phyloP scores from a whole-genome alignment of 2,113 vertebrate genomes.

The Dipodomys merriami region DNA sequence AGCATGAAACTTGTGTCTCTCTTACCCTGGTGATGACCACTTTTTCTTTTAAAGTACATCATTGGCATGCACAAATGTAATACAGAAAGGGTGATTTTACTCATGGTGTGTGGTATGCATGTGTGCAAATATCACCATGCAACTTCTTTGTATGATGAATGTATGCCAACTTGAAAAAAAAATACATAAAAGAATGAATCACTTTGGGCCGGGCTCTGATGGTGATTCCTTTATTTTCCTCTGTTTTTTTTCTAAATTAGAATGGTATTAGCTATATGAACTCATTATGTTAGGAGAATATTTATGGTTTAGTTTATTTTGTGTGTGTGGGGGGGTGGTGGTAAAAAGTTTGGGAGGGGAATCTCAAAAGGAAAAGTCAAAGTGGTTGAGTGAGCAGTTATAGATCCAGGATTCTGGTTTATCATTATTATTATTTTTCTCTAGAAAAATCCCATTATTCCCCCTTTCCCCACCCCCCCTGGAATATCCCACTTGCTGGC shows the following conservation, averaged over 20 bases:
- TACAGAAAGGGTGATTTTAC: too few species aligned
- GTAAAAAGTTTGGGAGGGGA: neutral
- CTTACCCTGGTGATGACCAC: neutral
- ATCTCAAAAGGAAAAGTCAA: neutral
- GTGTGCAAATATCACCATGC: too few species aligned
- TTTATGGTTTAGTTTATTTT: neutral
- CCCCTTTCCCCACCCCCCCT: too few species aligned
- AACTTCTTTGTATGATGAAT: too few species aligned
- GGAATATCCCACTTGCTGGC: neutral
- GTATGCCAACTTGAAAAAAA: too few species aligned
- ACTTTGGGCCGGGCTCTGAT: slow-evolving; percentile 11
- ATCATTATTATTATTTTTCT: too few species aligned
- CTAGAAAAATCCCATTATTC: neutral
- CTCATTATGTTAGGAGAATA: neutral
- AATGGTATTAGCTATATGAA: neutral
- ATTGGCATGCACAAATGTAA: too few species aligned
- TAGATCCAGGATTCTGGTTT: neutral
- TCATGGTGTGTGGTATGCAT: too few species aligned
- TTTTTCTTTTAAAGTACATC: neutral
- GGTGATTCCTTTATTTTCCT: neutral
- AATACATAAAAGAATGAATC: neutral
- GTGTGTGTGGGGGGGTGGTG: neutral
- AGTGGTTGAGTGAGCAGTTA: neutral
- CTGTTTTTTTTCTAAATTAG: neutral
- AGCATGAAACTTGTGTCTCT: neutral